Percentiles rank a stretch among this genome's conserved stretches.
Conservation (phyloP, 2,113 vertebrate genomes). For the Phoxinus phoxinus region DNA sequence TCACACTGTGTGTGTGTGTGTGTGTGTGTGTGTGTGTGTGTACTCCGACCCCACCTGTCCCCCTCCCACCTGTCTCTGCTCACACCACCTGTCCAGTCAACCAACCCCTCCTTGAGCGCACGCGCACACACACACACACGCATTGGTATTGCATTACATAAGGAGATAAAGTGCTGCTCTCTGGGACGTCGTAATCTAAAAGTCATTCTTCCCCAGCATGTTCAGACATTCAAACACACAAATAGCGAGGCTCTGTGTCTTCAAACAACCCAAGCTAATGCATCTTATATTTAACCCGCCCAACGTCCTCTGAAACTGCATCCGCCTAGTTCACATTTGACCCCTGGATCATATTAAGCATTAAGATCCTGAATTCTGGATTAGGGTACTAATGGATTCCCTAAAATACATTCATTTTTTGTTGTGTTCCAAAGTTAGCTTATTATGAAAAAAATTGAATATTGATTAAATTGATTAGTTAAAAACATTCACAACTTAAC, state of each 20-base stretch:
- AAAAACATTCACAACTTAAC: too few relatives aligned
- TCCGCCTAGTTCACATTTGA: not conserved
- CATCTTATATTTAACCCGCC: not conserved
- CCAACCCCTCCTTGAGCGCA: not conserved
- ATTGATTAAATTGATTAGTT: not conserved
- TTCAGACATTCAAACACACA: not conserved
- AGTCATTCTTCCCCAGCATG: not conserved
- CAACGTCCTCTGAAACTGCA: not conserved
- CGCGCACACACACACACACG: not conserved
- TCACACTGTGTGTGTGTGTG: conserved; percentile 7
- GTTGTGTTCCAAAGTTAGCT: not conserved
- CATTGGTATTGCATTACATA: conserved; percentile 38
- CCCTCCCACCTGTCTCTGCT: conserved; percentile 47
- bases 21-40: not conserved
- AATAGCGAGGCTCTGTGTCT: not conserved
- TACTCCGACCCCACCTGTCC: conserved; percentile 31
- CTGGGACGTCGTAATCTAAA: not conserved
- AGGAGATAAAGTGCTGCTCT: conserved; percentile 45
- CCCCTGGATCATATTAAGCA: not conserved
- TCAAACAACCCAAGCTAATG: not conserved
- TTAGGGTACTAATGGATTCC: not conserved
- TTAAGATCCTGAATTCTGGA: not conserved
- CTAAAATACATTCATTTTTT: not conserved
- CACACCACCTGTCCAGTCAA: conserved; percentile 48
- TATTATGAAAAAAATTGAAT: not conserved